Evolutionary conservation across 1,140 invertebrate species (phyloP).

Genomic region (Atta cephalotes): DNA sequence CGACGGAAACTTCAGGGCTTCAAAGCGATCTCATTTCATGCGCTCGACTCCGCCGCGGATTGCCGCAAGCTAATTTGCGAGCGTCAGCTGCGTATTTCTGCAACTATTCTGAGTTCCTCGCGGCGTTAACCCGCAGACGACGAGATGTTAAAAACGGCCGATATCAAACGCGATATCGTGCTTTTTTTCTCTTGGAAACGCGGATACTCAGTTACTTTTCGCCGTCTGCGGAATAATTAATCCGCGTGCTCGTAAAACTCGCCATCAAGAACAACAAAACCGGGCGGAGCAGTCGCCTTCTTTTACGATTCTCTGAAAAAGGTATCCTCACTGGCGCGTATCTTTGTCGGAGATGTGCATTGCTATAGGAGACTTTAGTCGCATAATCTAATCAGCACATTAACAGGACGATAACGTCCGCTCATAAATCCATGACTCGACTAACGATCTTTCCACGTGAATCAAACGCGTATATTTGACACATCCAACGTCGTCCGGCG

Average conservation of each 20-base stretch:
- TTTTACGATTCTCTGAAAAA: slow-evolving; percentile 55
- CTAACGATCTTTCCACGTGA: slow-evolving; percentile 61
- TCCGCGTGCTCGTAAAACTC: slow-evolving; percentile 53
- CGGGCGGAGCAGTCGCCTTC: background rate
- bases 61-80: slow-evolving; percentile 74
- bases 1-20: slow-evolving; percentile 44
- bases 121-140: slow-evolving; percentile 56
- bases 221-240: slow-evolving; percentile 47
- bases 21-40: slow-evolving; percentile 62
- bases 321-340: background rate
- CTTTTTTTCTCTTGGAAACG: background rate
- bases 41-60: slow-evolving; percentile 65
- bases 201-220: slow-evolving; percentile 3
- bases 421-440: slow-evolving; percentile 76
- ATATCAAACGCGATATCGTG: slow-evolving; percentile 50
- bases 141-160: slow-evolving; percentile 57
- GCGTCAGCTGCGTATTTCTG: slow-evolving; percentile 73
- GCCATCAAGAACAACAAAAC: slow-evolving; percentile 9
- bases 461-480: slow-evolving; percentile 26
- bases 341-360: background rate
- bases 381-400: slow-evolving; percentile 80
- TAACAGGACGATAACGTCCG: slow-evolving; percentile 72
- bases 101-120: slow-evolving; percentile 72
- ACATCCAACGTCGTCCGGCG: slow-evolving; percentile 1
- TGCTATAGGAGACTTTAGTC: background rate